phyloP scores from a whole-genome alignment of 2,888 invertebrate species.

The Sinohyriopsis cumingii region DNA sequence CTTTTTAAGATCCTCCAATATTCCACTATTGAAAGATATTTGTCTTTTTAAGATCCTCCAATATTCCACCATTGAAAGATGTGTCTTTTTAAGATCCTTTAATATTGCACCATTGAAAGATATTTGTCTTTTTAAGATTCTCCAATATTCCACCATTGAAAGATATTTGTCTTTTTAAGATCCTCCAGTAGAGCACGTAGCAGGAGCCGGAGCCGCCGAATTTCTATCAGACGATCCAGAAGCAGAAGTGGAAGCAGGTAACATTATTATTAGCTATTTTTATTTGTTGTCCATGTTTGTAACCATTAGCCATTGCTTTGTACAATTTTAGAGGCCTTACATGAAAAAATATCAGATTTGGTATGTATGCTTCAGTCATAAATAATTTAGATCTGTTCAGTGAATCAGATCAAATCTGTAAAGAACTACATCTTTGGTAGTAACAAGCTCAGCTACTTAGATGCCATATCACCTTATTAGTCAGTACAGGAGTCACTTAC shows the following conservation, averaged over 20 bases:
- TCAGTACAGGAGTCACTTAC: too few species aligned
- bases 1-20: conserved; percentile 31
- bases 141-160: conserved; percentile 15
- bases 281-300: too few species aligned
- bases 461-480: too few species aligned
- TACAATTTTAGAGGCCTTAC: too few species aligned
- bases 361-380: too few species aligned
- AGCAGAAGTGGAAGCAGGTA: conserved; percentile 11
- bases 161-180: conserved; percentile 12
- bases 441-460: too few species aligned
- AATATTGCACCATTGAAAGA: not conserved
- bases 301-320: too few species aligned
- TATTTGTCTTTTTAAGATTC: conserved; percentile 19
- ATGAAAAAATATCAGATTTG: too few species aligned
- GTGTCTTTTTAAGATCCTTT: conserved; percentile 20
- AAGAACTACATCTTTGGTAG: too few species aligned
- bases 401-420: too few species aligned
- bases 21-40: not conserved
- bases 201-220: conserved; percentile 21
- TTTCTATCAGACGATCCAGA: conserved; percentile 10
- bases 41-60: conserved; percentile 27
- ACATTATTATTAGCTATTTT: too few species aligned
- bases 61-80: conserved; percentile 3
- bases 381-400: too few species aligned
- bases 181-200: conserved; percentile 34